Evolutionary conservation across 2,888 invertebrate species (phyloP).

Genomic region (Sinodicranocentrus sp.): DNA sequence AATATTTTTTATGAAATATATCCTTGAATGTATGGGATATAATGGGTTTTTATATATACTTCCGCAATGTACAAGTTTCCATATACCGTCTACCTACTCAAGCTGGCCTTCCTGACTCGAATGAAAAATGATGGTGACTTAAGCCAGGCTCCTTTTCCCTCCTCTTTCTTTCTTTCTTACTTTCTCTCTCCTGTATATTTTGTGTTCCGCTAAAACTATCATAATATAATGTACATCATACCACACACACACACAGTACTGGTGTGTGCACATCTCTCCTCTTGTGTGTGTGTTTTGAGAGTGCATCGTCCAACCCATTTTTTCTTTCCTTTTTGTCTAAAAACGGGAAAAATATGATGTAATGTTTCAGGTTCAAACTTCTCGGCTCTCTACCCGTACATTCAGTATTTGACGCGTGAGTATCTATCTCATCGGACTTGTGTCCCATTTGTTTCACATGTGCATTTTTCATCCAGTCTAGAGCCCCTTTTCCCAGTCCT

Average conservation of each 20-base stretch:
- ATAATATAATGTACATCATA: conserved; percentile 2
- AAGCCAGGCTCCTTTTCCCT: conserved; percentile 58
- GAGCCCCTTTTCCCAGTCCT: conserved; percentile 16
- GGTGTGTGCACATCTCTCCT: not conserved
- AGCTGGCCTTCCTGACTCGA: conserved; percentile 59
- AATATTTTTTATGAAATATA: not conserved
- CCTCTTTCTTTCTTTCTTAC: conserved; percentile 46
- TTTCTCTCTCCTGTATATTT: not conserved
- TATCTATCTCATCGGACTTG: conserved; percentile 75
- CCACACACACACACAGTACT: conserved; percentile 15
- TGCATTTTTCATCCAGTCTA: conserved; percentile 72
- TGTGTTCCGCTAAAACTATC: no score
- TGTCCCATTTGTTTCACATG: conserved; percentile 72
- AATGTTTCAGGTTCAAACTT: conserved; percentile 78
- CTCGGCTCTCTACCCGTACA: conserved; percentile 78
- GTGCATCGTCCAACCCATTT: conserved; percentile 40
- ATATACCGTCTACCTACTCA: conserved; percentile 9
- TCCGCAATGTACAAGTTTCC: no score
- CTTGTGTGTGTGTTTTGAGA: not conserved
- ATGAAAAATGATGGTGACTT: conserved; percentile 76
- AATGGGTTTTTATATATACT: not conserved
- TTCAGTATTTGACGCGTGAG: conserved; percentile 80
- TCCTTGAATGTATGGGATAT: not conserved
- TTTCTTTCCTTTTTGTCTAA: conserved; percentile 36
- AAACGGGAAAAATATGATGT: conserved; percentile 67